Base-by-base conservation (phyloP, 2,113 vertebrate species). In the Morone saxatilis region DNA sequence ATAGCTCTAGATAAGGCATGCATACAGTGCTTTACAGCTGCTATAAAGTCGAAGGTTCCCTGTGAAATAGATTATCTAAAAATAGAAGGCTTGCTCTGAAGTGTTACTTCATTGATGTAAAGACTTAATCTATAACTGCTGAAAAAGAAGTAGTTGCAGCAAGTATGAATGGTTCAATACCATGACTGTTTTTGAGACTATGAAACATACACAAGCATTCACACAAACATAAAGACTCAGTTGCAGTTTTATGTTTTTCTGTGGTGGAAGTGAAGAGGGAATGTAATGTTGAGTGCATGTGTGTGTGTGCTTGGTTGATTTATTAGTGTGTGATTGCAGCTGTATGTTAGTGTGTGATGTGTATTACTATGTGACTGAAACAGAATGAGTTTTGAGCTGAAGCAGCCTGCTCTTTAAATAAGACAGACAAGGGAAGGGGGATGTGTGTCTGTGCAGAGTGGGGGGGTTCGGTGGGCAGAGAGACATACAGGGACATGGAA, bases 381-480 rank as follows among this genome's bases (percentile, higher is more conserved):
- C 83, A 71, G 85, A 91, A 88, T 82, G 87, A 79, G 88, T 92
- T 91, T 75, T 78, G 80, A 88, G 83, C 50, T 17, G 80, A 87
- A 85, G 84, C 83, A 88, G 88, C 79, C 82, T 73, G 84, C 89
- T 90, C 90, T 87, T 90, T 91, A 91, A 91, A 92, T 91, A 90
- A 92, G 90, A 85, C 54, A 59, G 81, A 84, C 47, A 20, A 59
- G 56, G 71, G 51, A 79, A 87, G 57, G 57, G 6, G 59, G 70
- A 16, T 6, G 48, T 12, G 57, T 8, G 31, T 31, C 31, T 31
- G 31, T 31, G 31, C 31, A 3, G 31, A 31, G 25, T 4, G 4
- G 8, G 17, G 36, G 16, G 14, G 31, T 31, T 31, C 31, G 6
- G 36, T 1, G 22, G 68, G 54, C 54, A 65, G 66, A 51, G 31